phyloP scores from a whole-genome alignment of 2,113 vertebrate species.

The Okapia johnstoni region DNA sequence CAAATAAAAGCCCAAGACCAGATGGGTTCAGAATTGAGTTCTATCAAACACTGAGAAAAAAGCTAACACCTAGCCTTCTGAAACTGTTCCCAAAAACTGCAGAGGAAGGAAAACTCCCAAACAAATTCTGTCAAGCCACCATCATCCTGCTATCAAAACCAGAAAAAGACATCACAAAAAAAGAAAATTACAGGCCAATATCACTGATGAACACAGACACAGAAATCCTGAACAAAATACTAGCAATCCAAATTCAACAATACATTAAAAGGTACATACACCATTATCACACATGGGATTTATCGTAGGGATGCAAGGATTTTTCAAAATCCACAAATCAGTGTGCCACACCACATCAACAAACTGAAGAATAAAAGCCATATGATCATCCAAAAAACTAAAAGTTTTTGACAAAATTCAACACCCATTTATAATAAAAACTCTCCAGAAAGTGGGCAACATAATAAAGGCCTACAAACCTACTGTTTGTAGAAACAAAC shows the following conservation, averaged over 20 bases:
- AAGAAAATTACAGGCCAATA: neutral
- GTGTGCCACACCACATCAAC: neutral
- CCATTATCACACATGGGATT: neutral
- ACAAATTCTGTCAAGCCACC: neutral
- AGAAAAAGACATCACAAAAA: neutral
- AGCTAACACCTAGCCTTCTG: neutral
- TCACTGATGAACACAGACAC: neutral
- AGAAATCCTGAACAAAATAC: neutral
- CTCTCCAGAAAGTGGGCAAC: neutral
- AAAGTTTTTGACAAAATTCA: neutral
- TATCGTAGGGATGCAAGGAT: neutral
- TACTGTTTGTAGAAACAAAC: neutral
- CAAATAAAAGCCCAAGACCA: neutral
- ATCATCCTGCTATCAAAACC: neutral
- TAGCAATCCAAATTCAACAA: neutral
- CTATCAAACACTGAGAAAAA: neutral
- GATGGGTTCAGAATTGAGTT: neutral
- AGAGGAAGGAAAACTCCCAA: neutral
- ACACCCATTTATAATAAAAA: neutral
- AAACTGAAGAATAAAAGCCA: neutral
- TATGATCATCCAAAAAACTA: neutral
- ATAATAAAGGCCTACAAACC: neutral
- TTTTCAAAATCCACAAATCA: neutral
- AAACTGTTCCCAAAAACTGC: neutral
- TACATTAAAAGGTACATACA: neutral